A percentile compares a stretch with the other conserved stretches of the same genome.
Conservation (phyloP, 1,140 invertebrate genomes). For the Bombus confusus region DNA sequence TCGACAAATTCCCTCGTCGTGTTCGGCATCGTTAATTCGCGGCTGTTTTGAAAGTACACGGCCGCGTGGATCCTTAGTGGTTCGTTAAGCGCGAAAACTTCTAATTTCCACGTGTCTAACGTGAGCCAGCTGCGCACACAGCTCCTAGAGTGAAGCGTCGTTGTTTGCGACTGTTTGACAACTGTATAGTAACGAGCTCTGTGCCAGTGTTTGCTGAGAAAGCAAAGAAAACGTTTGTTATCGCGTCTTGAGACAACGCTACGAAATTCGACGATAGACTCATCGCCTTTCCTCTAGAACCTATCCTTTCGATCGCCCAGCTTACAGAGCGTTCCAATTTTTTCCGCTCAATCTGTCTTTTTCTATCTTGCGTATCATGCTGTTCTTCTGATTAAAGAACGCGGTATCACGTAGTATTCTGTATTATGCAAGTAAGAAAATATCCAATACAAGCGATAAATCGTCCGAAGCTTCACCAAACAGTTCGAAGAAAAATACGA, state of each 20-base stretch:
- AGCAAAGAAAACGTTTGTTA: slow-evolving; percentile 45
- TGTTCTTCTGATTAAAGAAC: too few relatives aligned
- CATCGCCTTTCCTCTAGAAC: not conserved
- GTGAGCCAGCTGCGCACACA: not conserved
- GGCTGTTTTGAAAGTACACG: slow-evolving; percentile 33
- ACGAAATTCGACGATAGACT: not conserved
- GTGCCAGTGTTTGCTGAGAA: slow-evolving; percentile 31
- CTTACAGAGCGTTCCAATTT: not conserved
- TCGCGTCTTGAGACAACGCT: slow-evolving; percentile 9
- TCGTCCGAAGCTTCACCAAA: too few relatives aligned
- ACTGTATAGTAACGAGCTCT: slow-evolving; percentile 41
- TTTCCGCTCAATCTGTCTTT: not conserved
- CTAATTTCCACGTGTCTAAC: slow-evolving; percentile 23
- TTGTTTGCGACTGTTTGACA: slow-evolving; percentile 42
- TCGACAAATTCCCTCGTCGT: not conserved
- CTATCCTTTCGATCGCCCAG: not conserved
- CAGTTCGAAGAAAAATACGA: too few relatives aligned
- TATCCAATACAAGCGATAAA: too few relatives aligned
- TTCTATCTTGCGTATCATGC: too few relatives aligned
- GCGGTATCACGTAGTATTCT: too few relatives aligned
- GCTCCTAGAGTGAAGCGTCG: not conserved
- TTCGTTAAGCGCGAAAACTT: slow-evolving; percentile 46
- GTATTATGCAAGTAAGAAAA: too few relatives aligned
- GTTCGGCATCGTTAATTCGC: not conserved
- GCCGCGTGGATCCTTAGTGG: slow-evolving; percentile 16